phyloP scores from a whole-genome alignment of 35 echinoderm and acorn worm species.

The Hemicentrotus pulcherrimus region DNA sequence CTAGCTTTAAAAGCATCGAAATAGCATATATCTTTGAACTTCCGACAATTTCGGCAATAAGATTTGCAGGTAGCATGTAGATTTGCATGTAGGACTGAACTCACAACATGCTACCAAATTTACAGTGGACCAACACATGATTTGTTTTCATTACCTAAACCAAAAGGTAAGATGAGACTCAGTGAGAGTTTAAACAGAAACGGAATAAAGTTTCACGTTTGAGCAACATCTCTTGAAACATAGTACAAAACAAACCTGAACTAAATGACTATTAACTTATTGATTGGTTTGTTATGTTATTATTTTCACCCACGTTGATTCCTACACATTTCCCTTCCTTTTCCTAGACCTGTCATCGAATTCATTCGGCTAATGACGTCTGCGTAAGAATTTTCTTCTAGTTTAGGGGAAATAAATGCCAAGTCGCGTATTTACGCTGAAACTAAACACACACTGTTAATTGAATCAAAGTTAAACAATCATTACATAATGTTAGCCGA shows the following conservation, averaged over 20 bases:
- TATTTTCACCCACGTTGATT: not conserved
- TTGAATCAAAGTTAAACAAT: constrained; percentile 43
- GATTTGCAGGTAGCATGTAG: too few relatives aligned
- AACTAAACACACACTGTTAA: constrained; percentile 44
- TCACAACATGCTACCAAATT: too few relatives aligned
- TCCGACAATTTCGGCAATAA: too few relatives aligned
- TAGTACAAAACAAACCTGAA: not conserved
- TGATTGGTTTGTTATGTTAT: not conserved
- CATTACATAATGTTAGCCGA: constrained; percentile 27
- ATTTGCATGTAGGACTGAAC: too few relatives aligned
- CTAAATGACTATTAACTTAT: not conserved
- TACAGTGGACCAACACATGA: not conserved
- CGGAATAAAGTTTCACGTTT: not conserved
- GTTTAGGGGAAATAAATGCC: not conserved
- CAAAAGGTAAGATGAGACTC: not conserved
- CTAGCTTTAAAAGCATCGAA: too few relatives aligned
- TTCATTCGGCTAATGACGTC: not conserved
- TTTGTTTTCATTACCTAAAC: not conserved
- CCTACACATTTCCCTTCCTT: not conserved
- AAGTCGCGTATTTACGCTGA: not conserved
- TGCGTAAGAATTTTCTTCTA: not conserved
- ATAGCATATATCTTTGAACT: too few relatives aligned
- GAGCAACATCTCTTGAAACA: not conserved
- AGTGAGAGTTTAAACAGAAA: not conserved
- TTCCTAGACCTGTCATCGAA: not conserved